Conservation (phyloP, 2,888 invertebrate species). For the Antitype chi region DNA sequence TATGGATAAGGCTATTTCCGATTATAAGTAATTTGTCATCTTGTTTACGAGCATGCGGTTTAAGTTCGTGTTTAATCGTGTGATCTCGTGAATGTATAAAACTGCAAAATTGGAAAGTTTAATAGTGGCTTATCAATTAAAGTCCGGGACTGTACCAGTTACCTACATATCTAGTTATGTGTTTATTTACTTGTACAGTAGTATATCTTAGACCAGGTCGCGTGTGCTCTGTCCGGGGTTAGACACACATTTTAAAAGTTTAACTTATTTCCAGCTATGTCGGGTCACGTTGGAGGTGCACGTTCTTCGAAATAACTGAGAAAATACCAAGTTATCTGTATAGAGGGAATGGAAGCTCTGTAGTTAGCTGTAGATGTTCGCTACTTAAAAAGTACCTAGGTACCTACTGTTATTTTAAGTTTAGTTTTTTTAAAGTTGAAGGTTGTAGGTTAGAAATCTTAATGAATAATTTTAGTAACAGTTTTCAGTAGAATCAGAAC, state of each 20-base stretch:
- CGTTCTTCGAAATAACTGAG: constrained; percentile 46
- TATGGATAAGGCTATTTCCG: too few species aligned
- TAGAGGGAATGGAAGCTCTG: constrained; percentile 9
- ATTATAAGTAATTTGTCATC: too few species aligned
- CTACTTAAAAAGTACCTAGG: not conserved
- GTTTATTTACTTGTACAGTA: not conserved
- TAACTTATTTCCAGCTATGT: constrained; percentile 53
- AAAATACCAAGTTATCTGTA: constrained; percentile 35
- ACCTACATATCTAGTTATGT: not conserved
- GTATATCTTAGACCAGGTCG: constrained; percentile 15
- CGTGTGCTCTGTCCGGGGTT: constrained; percentile 28
- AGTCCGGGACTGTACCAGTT: too few species aligned
- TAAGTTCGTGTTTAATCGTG: too few species aligned
- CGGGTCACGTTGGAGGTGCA: constrained; percentile 52
- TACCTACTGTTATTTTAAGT: not conserved
- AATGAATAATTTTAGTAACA: not conserved
- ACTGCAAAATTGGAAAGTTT: too few species aligned
- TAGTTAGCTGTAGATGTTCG: not conserved
- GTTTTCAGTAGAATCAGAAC: not conserved
- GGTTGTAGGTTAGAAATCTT: too few species aligned
- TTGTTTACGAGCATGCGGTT: too few species aligned
- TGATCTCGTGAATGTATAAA: too few species aligned
- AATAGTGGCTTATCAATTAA: too few species aligned
- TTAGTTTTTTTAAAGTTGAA: not conserved
- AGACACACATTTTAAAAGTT: constrained; percentile 56